Base-by-base conservation (phyloP, 1,140 invertebrate genomes). In the Drosophila serrata region DNA sequence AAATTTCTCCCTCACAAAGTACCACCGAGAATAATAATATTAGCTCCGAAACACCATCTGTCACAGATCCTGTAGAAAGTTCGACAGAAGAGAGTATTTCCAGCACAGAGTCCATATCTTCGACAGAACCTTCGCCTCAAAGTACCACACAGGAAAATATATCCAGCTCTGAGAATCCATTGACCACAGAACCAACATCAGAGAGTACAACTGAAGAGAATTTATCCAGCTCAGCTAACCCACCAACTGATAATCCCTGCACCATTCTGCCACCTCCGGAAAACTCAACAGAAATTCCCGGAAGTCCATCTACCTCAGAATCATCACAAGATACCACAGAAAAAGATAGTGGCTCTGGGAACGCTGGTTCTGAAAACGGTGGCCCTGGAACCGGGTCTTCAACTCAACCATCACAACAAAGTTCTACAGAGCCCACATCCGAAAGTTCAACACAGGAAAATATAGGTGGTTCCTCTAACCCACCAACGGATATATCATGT, bases 61-160 rank as follows among this genome's bases (percentile, higher is more conserved):
- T 29, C 3, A 55, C 37, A 17, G 33, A 19, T n/a, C 5, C 35
- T 11, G n/a, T 27, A 13, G 17, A 63, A 33, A 43, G 19, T 29
- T 33, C 49, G 3, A 64, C 63, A 3, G 63, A 46, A 19, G 42
- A 48, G 27, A 49, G 9, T 13, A 49, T 22, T 17, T 22, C 27
- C 12, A 60, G 43, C 6, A 29, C 64, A 31, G 43, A 33, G 15
- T 5, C 19, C 4, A 11, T 37, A 22, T 40, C 24, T 11, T 40
- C 60, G 0, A 46, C 42, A 6, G 63, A 42, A 12, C 4, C 19
- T 11, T 13, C 43, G 31, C 29, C 13, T 1, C 9, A 12, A 43
- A 63, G 29, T 24, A 24, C 58, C 6, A 67, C 63, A 4, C 6
- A 39, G 19, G 7, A 22, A 6, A 29, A 13, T 12, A 17, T 11